phyloP scores from a whole-genome alignment of 2,797 vertebrate species.

The Melanotaenia trifasciata region DNA sequence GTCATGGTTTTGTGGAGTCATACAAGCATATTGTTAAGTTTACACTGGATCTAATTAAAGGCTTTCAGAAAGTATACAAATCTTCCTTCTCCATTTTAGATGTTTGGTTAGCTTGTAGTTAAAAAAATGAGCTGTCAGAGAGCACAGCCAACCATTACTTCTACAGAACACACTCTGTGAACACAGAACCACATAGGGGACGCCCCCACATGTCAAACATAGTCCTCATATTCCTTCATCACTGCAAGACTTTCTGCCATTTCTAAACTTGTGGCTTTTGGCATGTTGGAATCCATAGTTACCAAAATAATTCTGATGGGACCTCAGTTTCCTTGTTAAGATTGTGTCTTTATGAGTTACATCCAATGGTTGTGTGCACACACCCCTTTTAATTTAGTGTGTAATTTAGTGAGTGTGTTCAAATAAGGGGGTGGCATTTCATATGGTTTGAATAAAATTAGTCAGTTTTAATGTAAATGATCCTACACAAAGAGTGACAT shows the following conservation, averaged over 20 bases:
- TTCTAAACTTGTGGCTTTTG: constrained; percentile 57
- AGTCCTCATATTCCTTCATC: constrained; percentile 47
- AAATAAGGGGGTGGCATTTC: neutral
- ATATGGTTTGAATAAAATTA: neutral
- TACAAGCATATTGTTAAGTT: constrained; percentile 28
- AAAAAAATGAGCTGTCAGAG: constrained; percentile 55
- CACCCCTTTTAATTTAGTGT: neutral
- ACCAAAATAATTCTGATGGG: constrained; percentile 31
- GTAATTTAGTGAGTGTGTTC: neutral
- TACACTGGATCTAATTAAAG: neutral
- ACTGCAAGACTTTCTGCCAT: constrained; percentile 30
- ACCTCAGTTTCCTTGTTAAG: constrained; percentile 11
- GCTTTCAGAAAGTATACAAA: neutral
- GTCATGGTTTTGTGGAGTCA: constrained; percentile 38
- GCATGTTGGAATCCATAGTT: constrained; percentile 49
- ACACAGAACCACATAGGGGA: constrained; percentile 55
- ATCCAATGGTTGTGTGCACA: neutral
- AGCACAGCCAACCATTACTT: constrained; percentile 60
- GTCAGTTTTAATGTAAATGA: neutral
- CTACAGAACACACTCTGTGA: constrained; percentile 40
- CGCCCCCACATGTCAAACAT: constrained; percentile 58
- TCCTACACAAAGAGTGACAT: neutral
- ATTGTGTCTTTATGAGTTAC: constrained; percentile 4
- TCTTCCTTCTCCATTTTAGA: neutral
- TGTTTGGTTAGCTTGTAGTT: constrained; percentile 12